Evolutionary conservation across 2,888 invertebrate genomes (phyloP).

Genomic region (Xestia xanthographa): DNA sequence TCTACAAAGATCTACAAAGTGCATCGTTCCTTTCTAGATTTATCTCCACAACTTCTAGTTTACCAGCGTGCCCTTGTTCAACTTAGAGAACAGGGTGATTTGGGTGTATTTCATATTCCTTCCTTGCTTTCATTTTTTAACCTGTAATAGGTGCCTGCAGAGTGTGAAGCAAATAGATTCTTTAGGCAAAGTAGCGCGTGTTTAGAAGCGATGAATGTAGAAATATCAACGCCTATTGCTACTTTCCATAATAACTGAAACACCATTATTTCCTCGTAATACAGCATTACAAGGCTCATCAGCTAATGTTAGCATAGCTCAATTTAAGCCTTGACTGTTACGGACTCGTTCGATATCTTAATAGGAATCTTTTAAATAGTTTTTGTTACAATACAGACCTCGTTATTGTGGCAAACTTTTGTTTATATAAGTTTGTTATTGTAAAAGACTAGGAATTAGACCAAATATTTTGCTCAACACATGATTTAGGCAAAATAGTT

Average conservation of each 20-base stretch:
- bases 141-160: background rate
- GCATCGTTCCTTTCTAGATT: background rate
- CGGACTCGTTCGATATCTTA: slow-evolving; percentile 50
- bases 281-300: slow-evolving; percentile 42
- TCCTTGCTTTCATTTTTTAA: background rate
- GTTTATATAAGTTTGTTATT: slow-evolving; percentile 12
- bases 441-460: background rate
- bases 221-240: slow-evolving; percentile 36
- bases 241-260: slow-evolving; percentile 49
- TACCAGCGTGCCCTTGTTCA: background rate
- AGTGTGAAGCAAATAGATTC: slow-evolving; percentile 43
- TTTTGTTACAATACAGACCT: slow-evolving; percentile 36
- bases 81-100: background rate
- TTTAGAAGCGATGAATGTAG: slow-evolving; percentile 52
- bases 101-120: background rate
- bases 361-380: slow-evolving; percentile 56
- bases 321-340: slow-evolving; percentile 54
- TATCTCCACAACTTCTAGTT: background rate
- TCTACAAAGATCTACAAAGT: background rate
- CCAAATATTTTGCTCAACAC: background rate
- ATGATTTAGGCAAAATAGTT: background rate
- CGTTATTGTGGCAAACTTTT: slow-evolving; percentile 26
- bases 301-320: slow-evolving; percentile 28
- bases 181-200: slow-evolving; percentile 55
- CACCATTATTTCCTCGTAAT: slow-evolving; percentile 44